Evolutionary conservation across 2,888 invertebrate species (phyloP), one percentile per base, ranked within the genome.

Genomic region (Cephus pygmeus): DNA sequence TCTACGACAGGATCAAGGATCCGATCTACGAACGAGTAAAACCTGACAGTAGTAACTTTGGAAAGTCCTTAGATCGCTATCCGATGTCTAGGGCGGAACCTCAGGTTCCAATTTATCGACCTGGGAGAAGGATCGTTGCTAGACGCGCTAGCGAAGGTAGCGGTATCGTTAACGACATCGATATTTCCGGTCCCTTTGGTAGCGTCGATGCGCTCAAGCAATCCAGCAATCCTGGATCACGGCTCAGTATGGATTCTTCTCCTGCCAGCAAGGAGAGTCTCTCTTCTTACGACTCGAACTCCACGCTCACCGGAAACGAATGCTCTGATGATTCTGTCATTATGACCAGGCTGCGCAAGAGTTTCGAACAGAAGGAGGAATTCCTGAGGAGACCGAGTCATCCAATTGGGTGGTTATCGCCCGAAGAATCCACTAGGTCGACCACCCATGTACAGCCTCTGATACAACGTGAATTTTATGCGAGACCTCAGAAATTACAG

Each of bases 331-430:
- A 96, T 91, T 95, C 95, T 79, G 93, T 95, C 74, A 94, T 95
- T 87, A 95, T 96, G 93, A 95, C 94, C 83, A 94, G 96, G 92
- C 93, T 97, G 90, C 94, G 96, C 84, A 96, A 96, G 91, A 97
- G 96, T 88, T 95, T 96, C 87, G 97, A 97, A 89, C 96, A 97
- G 89, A 97, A 97, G 91, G 97, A 97, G 90, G 97, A 97, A 87
- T 98, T 98, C 91, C 93, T 98, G 79, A 94, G 95, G 89, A 93
- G 96, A 84, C 96, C 96, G 4, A 95, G 93, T 90, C 94, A 94
- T 87, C 95, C 95, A 34, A 93, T 93, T 77, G 94, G 94, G 77
- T 94, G 93, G 93, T 93, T 92, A 83, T 92, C 92, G 56, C 93
- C 93, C 4, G 93, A 93, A 75, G 92, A 91, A 77, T 91, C 92